Evolutionary conservation across 2,797 vertebrate species (phyloP).

Genomic region (Rachycentron canadum): DNA sequence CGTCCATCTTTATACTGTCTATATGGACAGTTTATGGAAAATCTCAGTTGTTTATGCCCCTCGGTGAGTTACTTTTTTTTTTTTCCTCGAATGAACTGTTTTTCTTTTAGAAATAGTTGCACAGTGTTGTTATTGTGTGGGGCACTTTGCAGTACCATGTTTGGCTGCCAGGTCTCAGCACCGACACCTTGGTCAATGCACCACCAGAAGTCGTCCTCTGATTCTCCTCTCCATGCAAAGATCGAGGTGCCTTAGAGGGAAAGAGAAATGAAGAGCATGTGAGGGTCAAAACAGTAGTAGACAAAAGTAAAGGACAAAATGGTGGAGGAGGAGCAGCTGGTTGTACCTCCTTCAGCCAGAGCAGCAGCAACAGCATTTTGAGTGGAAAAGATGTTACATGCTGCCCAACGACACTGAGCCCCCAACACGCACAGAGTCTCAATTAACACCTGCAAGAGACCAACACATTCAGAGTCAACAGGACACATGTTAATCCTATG

Average conservation of each 20-base stretch:
- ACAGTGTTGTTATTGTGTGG: not conserved
- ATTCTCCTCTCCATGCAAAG: constrained; percentile 96
- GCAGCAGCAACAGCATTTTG: constrained; percentile 95
- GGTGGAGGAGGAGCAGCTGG: not conserved
- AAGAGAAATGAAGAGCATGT: not conserved
- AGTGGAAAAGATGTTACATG: constrained; percentile 97
- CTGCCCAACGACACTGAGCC: constrained; percentile 94
- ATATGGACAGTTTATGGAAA: too few species aligned
- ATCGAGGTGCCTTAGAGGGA: constrained; percentile 88
- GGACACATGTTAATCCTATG: not conserved
- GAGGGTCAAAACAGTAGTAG: not conserved
- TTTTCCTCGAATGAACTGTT: too few species aligned
- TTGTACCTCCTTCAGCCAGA: constrained; percentile 90
- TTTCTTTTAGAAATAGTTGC: too few species aligned
- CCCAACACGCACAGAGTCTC: constrained; percentile 91
- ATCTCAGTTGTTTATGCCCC: too few species aligned
- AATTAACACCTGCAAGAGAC: constrained; percentile 87
- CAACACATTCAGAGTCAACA: not conserved
- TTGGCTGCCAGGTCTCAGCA: constrained; percentile 92
- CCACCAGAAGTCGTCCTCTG: constrained; percentile 98
- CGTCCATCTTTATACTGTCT: too few species aligned
- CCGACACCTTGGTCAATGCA: constrained; percentile 93
- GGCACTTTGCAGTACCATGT: constrained; percentile 85
- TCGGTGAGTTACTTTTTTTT: too few species aligned
- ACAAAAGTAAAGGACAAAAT: not conserved